Evolutionary conservation across 2,113 vertebrate genomes (phyloP).

Genomic region (Leucopsar rothschildi): DNA sequence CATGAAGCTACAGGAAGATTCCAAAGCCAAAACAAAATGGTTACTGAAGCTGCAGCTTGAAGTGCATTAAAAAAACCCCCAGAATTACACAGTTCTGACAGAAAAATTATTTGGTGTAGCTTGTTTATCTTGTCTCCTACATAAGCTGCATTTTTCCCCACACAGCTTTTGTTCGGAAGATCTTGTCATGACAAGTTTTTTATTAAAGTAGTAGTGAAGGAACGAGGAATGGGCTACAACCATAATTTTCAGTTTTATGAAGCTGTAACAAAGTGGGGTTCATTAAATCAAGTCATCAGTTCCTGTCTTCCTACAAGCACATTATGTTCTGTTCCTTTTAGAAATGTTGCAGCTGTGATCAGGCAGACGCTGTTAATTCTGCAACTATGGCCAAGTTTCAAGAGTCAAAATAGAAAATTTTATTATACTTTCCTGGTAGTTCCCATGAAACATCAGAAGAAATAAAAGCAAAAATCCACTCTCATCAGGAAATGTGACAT

Average conservation of each 20-base stretch:
- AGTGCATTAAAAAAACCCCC: background rate
- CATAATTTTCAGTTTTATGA: background rate
- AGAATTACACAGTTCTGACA: background rate
- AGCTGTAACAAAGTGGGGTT: background rate
- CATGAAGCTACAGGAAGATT: background rate
- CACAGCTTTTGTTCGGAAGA: background rate
- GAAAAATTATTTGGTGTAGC: background rate
- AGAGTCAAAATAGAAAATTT: conserved; percentile 27
- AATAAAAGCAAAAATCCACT: background rate
- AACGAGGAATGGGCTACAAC: background rate
- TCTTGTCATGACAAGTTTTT: background rate
- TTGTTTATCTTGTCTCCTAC: background rate
- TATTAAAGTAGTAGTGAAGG: background rate
- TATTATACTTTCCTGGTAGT: background rate
- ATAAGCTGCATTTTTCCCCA: background rate
- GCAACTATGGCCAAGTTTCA: conserved; percentile 7
- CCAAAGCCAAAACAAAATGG: background rate
- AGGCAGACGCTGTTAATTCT: conserved; percentile 12
- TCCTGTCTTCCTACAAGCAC: background rate
- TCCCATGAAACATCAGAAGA: background rate
- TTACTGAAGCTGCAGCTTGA: background rate
- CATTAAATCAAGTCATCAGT: background rate
- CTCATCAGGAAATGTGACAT: background rate
- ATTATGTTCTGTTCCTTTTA: conserved; percentile 3
- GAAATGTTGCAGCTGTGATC: conserved; percentile 24